A percentile compares a stretch with the other conserved stretches of the same genome.
phyloP scores from a whole-genome alignment of 2,113 vertebrate species.

The Odontophorus gujanensis region DNA sequence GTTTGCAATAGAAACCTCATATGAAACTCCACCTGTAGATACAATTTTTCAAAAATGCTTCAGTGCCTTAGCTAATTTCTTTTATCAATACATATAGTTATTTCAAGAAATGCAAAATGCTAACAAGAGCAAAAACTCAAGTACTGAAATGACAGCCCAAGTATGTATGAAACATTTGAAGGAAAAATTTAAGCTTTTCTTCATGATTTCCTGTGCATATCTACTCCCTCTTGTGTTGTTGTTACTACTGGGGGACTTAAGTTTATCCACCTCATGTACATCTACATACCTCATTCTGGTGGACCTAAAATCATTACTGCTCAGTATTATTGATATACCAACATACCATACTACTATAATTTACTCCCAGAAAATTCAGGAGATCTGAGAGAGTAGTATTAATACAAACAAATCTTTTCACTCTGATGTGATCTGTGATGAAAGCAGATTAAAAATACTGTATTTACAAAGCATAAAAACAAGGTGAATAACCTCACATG shows the following conservation, averaged over 20 bases:
- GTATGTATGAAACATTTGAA: neutral
- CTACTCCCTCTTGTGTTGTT: neutral
- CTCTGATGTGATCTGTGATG: neutral
- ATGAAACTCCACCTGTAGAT: neutral
- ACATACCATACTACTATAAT: neutral
- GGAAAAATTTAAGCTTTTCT: neutral
- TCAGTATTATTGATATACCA: neutral
- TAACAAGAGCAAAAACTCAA: neutral
- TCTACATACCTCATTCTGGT: conserved; percentile 1
- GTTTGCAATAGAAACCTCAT: neutral
- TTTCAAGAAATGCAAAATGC: neutral
- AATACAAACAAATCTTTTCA: neutral
- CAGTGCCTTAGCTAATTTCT: neutral
- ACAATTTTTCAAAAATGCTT: rapidly evolving
- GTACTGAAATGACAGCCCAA: neutral
- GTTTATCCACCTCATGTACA: neutral
- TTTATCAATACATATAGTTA: neutral
- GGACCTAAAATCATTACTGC: neutral
- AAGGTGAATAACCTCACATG: neutral
- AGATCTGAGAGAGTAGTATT: neutral
- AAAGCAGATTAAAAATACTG: neutral
- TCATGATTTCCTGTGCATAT: neutral
- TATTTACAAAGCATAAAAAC: neutral
- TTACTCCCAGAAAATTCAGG: conserved; percentile 2
- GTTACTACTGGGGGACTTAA: neutral